Conservation (phyloP, 2,113 vertebrate species). For the Sinocyclocheilus anshuiensis region DNA sequence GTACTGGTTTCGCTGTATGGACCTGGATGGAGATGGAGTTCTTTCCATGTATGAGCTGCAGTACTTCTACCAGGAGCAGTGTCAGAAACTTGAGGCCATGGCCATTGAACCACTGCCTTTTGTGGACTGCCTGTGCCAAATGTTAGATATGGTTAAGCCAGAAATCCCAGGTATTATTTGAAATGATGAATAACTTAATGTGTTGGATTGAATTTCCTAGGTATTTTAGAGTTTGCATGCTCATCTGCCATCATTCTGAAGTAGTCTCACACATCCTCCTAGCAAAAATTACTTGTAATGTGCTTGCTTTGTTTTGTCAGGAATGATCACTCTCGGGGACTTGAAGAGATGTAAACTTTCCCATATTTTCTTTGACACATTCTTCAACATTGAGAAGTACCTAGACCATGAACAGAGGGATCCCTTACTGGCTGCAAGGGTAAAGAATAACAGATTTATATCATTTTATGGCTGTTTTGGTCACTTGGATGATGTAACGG, state of each 20-base stretch:
- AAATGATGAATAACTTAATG: neutral
- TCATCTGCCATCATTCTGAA: neutral
- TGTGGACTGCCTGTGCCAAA: constrained; percentile 94
- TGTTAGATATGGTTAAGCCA: constrained; percentile 93
- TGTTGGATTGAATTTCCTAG: neutral
- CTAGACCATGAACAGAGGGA: constrained; percentile 93
- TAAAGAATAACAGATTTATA: constrained; percentile 36
- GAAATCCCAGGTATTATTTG: constrained; percentile 76
- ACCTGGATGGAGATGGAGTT: constrained; percentile 91
- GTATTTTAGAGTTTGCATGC: neutral
- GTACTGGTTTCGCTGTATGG: constrained; percentile 99
- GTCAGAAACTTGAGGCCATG: constrained; percentile 87
- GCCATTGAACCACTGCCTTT: constrained; percentile 92
- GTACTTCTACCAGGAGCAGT: constrained; percentile 94
- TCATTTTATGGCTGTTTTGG: neutral
- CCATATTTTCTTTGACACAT: constrained; percentile 90
- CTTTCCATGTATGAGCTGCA: constrained; percentile 94
- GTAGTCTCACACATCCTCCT: neutral
- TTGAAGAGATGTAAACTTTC: constrained; percentile 88
- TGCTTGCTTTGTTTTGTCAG: constrained; percentile 66
- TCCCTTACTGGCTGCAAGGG: constrained; percentile 81
- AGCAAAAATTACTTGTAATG: neutral
- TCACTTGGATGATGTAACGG: neutral
- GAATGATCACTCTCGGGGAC: constrained; percentile 88
- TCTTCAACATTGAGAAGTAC: constrained; percentile 97